phyloP scores from a whole-genome alignment of 1,140 invertebrate species.

The Apolygus lucorum region DNA sequence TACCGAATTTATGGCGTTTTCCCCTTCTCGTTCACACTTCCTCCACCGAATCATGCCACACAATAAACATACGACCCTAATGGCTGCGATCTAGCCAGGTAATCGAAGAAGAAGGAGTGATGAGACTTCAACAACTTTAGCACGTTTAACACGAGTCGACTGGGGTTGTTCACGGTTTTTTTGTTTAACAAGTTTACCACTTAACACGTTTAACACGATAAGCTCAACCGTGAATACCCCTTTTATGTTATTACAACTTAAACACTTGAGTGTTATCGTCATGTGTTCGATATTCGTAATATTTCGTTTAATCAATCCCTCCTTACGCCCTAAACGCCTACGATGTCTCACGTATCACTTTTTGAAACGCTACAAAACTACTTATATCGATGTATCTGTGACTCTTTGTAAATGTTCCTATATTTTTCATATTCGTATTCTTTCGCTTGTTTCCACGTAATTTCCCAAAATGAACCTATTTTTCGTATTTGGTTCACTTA shows the following conservation, averaged over 20 bases:
- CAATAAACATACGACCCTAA: too few relatives aligned
- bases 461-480: not conserved
- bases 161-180: too few relatives aligned
- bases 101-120: too few relatives aligned
- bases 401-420: slow-evolving; percentile 15
- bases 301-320: not conserved
- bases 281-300: not conserved
- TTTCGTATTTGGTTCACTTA: not conserved
- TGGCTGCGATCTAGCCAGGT: too few relatives aligned
- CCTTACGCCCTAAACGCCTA: too few relatives aligned
- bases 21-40: too few relatives aligned
- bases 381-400: not conserved
- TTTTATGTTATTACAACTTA: not conserved
- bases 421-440: not conserved
- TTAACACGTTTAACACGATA: too few relatives aligned
- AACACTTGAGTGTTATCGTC: not conserved
- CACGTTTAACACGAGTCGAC: too few relatives aligned
- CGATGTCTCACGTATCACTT: not conserved
- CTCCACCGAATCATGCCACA: too few relatives aligned
- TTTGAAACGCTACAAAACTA: not conserved
- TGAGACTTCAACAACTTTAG: too few relatives aligned
- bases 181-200: too few relatives aligned
- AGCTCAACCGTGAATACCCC: not conserved
- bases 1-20: too few relatives aligned
- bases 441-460: not conserved